These are phyloP conservation scores for Trachymyrmex septentrionalis DNA, from an alignment of 1,140 invertebrate species.

Conservation along the genomic window DNA sequence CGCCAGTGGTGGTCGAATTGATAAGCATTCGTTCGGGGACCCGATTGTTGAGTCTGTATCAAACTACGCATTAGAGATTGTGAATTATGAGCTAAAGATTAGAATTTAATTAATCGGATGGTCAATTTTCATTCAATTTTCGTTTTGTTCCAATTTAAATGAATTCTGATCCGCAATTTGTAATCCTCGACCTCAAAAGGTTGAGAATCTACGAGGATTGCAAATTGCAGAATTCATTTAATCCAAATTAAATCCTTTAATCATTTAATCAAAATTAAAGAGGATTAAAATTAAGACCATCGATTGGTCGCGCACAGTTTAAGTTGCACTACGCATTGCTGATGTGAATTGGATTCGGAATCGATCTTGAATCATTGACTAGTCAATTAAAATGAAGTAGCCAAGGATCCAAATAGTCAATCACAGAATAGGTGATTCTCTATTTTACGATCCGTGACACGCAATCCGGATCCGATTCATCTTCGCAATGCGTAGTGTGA, in stretches of 20 bases:
- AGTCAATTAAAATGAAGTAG: too few relatives aligned
- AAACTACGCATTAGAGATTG: neutral
- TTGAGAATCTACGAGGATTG: neutral
- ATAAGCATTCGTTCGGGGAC: slow-evolving; percentile 11
- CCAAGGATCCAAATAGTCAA: too few relatives aligned
- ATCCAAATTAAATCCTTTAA: too few relatives aligned
- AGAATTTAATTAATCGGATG: neutral
- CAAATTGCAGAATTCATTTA: too few relatives aligned
- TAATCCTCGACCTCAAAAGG: neutral
- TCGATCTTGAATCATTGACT: neutral
- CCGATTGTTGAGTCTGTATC: neutral
- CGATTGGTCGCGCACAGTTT: neutral
- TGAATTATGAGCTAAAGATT: neutral
- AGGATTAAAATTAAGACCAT: too few relatives aligned
- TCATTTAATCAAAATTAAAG: too few relatives aligned
- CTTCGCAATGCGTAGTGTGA: too few relatives aligned
- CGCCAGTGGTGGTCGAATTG: slow-evolving; percentile 6
- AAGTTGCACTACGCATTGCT: neutral
- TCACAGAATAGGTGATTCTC: too few relatives aligned
- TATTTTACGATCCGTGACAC: too few relatives aligned
- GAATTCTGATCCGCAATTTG: neutral
- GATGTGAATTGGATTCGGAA: neutral
- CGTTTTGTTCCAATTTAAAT: neutral
- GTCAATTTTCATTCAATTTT: neutral
- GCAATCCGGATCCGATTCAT: too few relatives aligned